Evolutionary conservation across 2,888 invertebrate species (phyloP), one percentile per base, ranked within the genome.

Genomic region (Cheilosia urbana): DNA sequence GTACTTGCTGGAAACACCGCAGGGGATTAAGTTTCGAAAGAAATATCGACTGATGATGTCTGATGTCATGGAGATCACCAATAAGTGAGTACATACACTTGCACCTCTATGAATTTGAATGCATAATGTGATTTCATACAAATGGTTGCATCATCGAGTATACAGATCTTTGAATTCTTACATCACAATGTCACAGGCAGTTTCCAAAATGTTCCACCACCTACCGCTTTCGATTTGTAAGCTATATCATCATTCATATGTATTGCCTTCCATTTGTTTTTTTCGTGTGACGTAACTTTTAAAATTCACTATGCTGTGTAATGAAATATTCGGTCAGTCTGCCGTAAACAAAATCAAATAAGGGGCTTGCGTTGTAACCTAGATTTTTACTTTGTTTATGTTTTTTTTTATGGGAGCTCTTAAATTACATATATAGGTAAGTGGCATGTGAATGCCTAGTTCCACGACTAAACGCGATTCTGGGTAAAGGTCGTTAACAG

Each of bases 1-100:
- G 88, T 91, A 94, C 60, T 93, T 94, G 37, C 91, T 95, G 89
- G 93, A 94, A 89, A 95, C 96, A 13, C 92, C 91, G 60, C 91
- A 92, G 51, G 96, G 96, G 21, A 92, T 93, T 34, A 92, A 93
- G 58, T 93, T 95, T 88, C 93, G 95, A 0, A 94, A 94, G 90
- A 94, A 94, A 90, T 95, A 95, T 92, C 93, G 94, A 65, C 93
- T 96, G 17, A 94, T 93, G 89, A 93, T 93, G 88, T 94, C 94
- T 11, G 95, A 96, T 89, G 95, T 96, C 58, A 93, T 95, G 88
- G 96, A 96, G 90, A 95, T 96, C 87, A 95, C 94, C 63, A 96
- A 96, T 93, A 96, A 96, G 96, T 96, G 89, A 93, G 95, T 93
- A 82, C 6, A 15, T 93, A 82, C 4, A 49, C 3, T 15, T 40